Base-by-base conservation (phyloP, 2,888 invertebrate species). In the Cheilosia vulpina region DNA sequence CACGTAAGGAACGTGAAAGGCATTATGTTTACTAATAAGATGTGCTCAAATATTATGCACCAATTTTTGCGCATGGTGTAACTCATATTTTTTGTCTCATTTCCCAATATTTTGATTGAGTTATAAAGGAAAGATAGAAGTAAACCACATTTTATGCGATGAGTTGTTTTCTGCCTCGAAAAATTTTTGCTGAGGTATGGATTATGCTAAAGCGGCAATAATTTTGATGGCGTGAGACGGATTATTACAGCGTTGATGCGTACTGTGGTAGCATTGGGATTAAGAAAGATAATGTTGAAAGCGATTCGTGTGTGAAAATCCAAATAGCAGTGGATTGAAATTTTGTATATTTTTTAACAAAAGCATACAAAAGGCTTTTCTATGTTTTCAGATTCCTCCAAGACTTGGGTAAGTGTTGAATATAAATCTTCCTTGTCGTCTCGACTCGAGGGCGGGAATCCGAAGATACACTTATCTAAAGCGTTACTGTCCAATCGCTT, bases 91-190 rank as follows among this genome's bases (percentile, higher is more conserved):
- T 41, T 53, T 41, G 27, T 27, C n/a, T 6, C 15, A 4, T 17
- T 38, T 50, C 38, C 17, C n/a, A 50, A 17, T 43, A 21, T 17
- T 55, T 69, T 62, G 77, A 77, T 77, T 77, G 68, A 69, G 68
- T 69, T 77, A 55, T 68, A 53, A 53, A 41, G 55, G 41, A 63
- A 47, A 43, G 9, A 17, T 69, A 50, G 55, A 69, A 63, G 17
- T 38, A 60, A 53, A 53, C 62, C 69, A 38, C 55, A 55, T 62
- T 69, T 69, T 69, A 71, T 63, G 27, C 38, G 38, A 19, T 6
- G 17, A 45, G 15, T 31, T 47, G 24, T 62, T 57, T 47, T 50
- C 17, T 63, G 13, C 38, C 11, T 38, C 38, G 1, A 11, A 38
- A 38, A 13, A 11, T 38, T 13, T 13, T 38, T 4, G 4, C 38